Percentiles rank a stretch among this genome's conserved stretches.
These are phyloP conservation scores for Neogale vison DNA, from an alignment of 2,113 vertebrate species.

Conservation along the genomic window DNA sequence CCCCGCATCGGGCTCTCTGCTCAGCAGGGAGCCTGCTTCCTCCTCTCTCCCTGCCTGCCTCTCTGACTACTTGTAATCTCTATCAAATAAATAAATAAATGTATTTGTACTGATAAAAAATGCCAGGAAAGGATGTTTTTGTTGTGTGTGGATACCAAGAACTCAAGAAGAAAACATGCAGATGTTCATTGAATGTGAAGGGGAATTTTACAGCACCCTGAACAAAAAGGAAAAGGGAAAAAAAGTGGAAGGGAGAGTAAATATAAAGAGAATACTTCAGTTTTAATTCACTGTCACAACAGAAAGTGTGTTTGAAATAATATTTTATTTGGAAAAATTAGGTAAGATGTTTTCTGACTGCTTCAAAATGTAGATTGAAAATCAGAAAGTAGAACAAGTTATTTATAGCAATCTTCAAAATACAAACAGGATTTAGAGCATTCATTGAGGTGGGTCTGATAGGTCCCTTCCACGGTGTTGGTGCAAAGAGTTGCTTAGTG, in stretches of 20 bases:
- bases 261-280: background rate
- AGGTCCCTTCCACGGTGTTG: background rate
- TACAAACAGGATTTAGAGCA: background rate
- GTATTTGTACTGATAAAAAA: background rate
- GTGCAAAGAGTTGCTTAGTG: background rate
- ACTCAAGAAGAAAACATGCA: slow-evolving; percentile 24
- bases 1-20: too few relatives aligned
- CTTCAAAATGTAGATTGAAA: background rate
- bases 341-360: slow-evolving; percentile 18
- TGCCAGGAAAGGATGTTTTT: background rate
- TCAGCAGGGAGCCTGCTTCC: too few relatives aligned
- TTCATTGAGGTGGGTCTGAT: background rate
- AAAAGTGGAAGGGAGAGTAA: background rate
- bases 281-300: slow-evolving; percentile 30
- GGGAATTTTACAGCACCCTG: background rate
- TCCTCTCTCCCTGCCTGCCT: too few relatives aligned
- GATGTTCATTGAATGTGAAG: background rate
- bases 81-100: too few relatives aligned
- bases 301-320: background rate
- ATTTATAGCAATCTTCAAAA: background rate
- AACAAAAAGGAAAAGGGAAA: background rate
- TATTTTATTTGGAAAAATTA: slow-evolving; percentile 37
- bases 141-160: background rate
- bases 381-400: background rate
- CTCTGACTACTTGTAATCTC: too few relatives aligned